Evolutionary conservation across 2,797 vertebrate genomes (phyloP).

Genomic region (Buceros bicornis): DNA sequence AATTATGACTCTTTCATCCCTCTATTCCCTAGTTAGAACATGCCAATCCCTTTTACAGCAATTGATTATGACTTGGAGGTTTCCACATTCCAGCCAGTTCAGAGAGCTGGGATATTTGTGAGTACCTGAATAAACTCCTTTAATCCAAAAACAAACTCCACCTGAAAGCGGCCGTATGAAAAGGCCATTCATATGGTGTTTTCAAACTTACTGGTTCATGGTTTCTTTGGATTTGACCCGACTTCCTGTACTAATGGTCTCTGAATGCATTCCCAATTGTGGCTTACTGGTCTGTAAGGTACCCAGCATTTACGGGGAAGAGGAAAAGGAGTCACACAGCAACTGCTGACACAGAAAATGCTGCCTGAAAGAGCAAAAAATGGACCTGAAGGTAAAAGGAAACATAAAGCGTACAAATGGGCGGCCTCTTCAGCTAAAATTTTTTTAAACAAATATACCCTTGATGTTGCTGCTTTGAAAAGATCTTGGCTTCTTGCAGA

Average conservation of each 20-base stretch:
- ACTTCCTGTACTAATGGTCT: constrained; percentile 82
- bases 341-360: constrained; percentile 26
- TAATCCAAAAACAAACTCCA: constrained; percentile 84
- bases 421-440: neutral
- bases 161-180: constrained; percentile 80
- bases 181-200: constrained; percentile 80
- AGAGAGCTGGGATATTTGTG: constrained; percentile 79
- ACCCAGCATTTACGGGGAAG: constrained; percentile 49
- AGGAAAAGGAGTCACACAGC: constrained; percentile 66
- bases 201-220: constrained; percentile 65
- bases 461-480: neutral
- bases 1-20: constrained; percentile 79
- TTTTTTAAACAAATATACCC: constrained; percentile 55
- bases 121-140: constrained; percentile 85
- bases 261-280: constrained; percentile 75
- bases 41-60: constrained; percentile 72
- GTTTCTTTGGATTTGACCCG: constrained; percentile 74
- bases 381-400: constrained; percentile 1
- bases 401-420: neutral
- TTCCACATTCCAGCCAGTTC: constrained; percentile 78
- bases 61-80: constrained; percentile 79
- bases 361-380: constrained; percentile 34
- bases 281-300: constrained; percentile 68
- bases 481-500: neutral
- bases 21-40: constrained; percentile 64